A percentile compares a stretch with the other conserved stretches of the same genome.
phyloP scores from a whole-genome alignment of 2,888 invertebrate species.

The Pecten maximus region DNA sequence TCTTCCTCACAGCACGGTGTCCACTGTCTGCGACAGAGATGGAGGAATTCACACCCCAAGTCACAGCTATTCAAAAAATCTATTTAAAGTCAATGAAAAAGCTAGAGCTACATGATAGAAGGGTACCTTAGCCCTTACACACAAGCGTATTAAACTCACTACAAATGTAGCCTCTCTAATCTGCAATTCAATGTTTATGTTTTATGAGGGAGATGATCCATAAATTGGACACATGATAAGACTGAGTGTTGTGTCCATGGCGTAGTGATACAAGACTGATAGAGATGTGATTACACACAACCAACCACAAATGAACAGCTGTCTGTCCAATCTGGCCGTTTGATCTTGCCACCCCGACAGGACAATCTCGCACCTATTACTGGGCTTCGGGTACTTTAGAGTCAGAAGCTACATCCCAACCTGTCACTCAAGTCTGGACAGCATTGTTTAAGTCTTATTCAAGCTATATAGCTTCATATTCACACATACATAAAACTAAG shows the following conservation, averaged over 20 bases:
- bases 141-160: conserved; percentile 19
- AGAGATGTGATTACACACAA: background rate
- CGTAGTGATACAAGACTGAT: background rate
- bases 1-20: conserved; percentile 13
- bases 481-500: background rate
- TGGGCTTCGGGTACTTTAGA: background rate
- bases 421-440: background rate
- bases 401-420: background rate
- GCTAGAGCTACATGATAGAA: background rate
- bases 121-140: background rate
- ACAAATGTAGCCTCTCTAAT: conserved; percentile 39
- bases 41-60: conserved; percentile 42
- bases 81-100: conserved; percentile 41
- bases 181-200: conserved; percentile 39
- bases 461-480: background rate
- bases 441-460: background rate
- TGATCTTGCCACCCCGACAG: conserved; percentile 33
- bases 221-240: conserved; percentile 31
- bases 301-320: conserved; percentile 30
- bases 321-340: conserved; percentile 33
- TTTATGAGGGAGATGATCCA: background rate
- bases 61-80: conserved; percentile 42
- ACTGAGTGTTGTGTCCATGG: background rate
- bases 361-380: background rate
- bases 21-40: conserved; percentile 10